Evolutionary conservation across 92 coral and sea anemone genomes (phyloP).

Genomic region (Zoanthus gigantus): DNA sequence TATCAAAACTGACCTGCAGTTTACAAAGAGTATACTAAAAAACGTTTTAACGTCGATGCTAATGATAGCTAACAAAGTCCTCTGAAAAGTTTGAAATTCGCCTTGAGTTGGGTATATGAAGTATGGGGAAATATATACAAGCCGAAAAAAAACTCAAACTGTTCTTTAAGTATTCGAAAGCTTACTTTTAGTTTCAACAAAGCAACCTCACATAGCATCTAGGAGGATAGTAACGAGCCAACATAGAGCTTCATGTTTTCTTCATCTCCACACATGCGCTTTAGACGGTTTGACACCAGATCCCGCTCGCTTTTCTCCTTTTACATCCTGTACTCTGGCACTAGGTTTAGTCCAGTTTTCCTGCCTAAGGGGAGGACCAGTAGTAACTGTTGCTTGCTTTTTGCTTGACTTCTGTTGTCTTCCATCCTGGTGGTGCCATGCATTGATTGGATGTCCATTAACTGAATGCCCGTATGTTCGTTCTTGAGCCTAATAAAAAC

Average conservation of each 20-base stretch:
- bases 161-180: neutral
- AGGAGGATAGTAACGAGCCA: neutral
- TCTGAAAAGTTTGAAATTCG: neutral
- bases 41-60: too few relatives aligned
- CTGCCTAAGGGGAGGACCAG: slow-evolving; percentile 41
- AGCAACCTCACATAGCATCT: neutral
- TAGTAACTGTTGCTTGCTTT: slow-evolving; percentile 12
- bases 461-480: slow-evolving; percentile 31
- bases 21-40: neutral
- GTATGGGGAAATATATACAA: too few relatives aligned
- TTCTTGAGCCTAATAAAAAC: slow-evolving; percentile 20
- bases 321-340: slow-evolving; percentile 22
- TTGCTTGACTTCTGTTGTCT: slow-evolving; percentile 24
- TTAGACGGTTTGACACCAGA: slow-evolving; percentile 30
- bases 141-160: too few relatives aligned
- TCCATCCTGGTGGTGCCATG: slow-evolving; percentile 26
- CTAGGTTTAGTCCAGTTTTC: slow-evolving; percentile 27
- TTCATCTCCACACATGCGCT: slow-evolving; percentile 22
- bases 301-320: slow-evolving; percentile 39
- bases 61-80: neutral
- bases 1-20: neutral
- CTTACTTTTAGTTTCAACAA: neutral
- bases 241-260: neutral
- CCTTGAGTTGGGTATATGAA: too few relatives aligned
- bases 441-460: slow-evolving; percentile 28